Evolutionary conservation across 2,888 invertebrate species (phyloP), one percentile per base, ranked within the genome.

Genomic region (Diabrotica balteata): DNA sequence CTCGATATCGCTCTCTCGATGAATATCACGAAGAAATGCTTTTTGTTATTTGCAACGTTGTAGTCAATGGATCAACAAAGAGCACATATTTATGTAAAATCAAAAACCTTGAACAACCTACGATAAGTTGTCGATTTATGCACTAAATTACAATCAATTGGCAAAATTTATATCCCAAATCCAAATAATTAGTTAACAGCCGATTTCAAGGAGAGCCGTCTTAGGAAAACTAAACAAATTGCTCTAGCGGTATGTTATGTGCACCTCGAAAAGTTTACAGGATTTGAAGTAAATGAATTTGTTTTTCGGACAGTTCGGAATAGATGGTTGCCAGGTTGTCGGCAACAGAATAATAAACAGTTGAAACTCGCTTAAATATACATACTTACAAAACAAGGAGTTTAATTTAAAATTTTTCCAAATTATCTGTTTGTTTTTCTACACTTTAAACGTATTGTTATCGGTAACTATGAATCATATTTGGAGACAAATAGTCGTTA

Each of bases 251-350:
- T 61, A 59, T 32, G 32, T 32, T 32, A 32, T 46, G 43, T 42
- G 45, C 55, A 45, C 11, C 44, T 43, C 57, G 53, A 62, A 59
- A 58, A 45, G 68, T 62, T 62, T 65, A 68, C 62, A 65, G 50
- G 59, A 49, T 66, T 52, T 52, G 47, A 50, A 58, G 68, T 61
- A 68, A 65, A 68, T 59, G 65, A 68, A 62, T 68, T 62, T 62
- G 65, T 68, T 68, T 68, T 68, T 55, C 53, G 58, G 62, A 50
- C 62, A 68, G 47, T 68, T 61, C 32, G 61, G 59, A 62, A 62
- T 68, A 68, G 65, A 68, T 63, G 62, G 61, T 57, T 61, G 64
- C 68, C 68, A 61, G 32, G 57, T 63, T 62, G 67, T 64, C 55
- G 59, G 55, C 32, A 53, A 47, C 60, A 52, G 52, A 61, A 68